A percentile compares a stretch with the other conserved stretches of the same genome.
Conservation (phyloP, 2,113 vertebrate genomes). For the Pipa parva region DNA sequence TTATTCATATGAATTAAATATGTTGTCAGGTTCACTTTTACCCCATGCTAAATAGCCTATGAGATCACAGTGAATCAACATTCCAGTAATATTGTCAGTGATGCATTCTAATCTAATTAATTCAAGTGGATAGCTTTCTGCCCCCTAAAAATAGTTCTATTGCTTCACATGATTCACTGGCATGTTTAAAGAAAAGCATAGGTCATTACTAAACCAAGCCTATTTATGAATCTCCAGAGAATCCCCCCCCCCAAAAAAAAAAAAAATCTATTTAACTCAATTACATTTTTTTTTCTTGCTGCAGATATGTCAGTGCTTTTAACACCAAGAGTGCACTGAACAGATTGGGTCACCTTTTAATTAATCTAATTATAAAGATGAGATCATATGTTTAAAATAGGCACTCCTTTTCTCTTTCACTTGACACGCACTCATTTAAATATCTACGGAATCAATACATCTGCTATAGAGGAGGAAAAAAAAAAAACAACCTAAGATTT, state of each 20-base stretch:
- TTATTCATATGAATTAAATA: too few relatives aligned
- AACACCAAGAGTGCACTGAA: slow-evolving; percentile 21
- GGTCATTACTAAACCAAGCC: slow-evolving; percentile 13
- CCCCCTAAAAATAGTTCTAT: not conserved
- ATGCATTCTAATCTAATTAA: not conserved
- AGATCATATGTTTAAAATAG: slow-evolving; percentile 16
- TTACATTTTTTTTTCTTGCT: slow-evolving; percentile 6
- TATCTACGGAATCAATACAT: not conserved
- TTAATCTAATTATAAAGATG: slow-evolving; percentile 23
- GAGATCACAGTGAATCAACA: not conserved
- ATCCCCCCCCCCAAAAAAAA: too few relatives aligned
- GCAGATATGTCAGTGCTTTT: slow-evolving; percentile 22
- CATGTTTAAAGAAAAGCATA: slow-evolving; percentile 1
- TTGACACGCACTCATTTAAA: not conserved
- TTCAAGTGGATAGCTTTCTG: not conserved
- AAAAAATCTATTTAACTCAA: slow-evolving; percentile 19
- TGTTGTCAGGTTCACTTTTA: too few relatives aligned
- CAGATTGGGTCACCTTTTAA: slow-evolving; percentile 28
- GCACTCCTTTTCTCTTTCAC: not conserved
- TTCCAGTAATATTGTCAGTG: not conserved
- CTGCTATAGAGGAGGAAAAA: too few relatives aligned
- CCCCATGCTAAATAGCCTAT: too few relatives aligned
- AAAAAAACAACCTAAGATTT: not conserved
- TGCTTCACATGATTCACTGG: not conserved
- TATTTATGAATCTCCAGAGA: not conserved